Base-by-base conservation (phyloP, 2,888 invertebrate genomes). In the Eupithecia inturbata region DNA sequence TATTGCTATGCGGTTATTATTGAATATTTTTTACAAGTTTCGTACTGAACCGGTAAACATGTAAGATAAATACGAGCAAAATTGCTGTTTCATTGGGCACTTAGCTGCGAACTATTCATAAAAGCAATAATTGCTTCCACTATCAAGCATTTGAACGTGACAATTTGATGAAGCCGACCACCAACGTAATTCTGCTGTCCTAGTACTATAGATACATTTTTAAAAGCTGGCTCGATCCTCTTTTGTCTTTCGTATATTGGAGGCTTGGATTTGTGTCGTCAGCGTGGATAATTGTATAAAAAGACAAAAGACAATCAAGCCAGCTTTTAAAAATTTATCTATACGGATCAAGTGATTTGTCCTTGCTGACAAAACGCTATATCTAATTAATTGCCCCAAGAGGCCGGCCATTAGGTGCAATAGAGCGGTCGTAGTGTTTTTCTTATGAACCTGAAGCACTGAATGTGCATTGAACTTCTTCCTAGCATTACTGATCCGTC, bases 131-230 rank as follows among this genome's bases (percentile, higher is more conserved):
- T 57, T 57, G 57, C 57, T 64, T 36, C 64, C 31, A 64, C 12
- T n/a, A 62, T 62, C 62, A 62, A 63, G 36, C 64, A 64, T 33
- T 64, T 64, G 36, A 36, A 84, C 80, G 80, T 79, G 80, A 81
- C 79, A 84, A 82, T 78, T 79, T 67, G 76, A 85, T 64, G 83
- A 86, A 84, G 84, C 78, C 69, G 84, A 78, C 76, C 73, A 28
- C 83, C 80, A 78, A 81, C 81, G 72, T 78, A 60, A 67, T 76
- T 70, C 74, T 81, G 66, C 49, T 68, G 64, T 74, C 76, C 78
- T 79, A 75, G 80, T 80, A 80, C 72, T 41, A 66, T 68, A n/a
- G n/a, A n/a, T n/a, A n/a, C n/a, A n/a, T n/a, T n/a, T n/a, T n/a
- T n/a, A n/a, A n/a, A n/a, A n/a, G n/a, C n/a, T n/a, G n/a, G n/a